A percentile compares a stretch with the other conserved stretches of the same genome.
Evolutionary conservation across 2,888 invertebrate genomes (phyloP).

Genomic region (Zaprionus obscuricornis): DNA sequence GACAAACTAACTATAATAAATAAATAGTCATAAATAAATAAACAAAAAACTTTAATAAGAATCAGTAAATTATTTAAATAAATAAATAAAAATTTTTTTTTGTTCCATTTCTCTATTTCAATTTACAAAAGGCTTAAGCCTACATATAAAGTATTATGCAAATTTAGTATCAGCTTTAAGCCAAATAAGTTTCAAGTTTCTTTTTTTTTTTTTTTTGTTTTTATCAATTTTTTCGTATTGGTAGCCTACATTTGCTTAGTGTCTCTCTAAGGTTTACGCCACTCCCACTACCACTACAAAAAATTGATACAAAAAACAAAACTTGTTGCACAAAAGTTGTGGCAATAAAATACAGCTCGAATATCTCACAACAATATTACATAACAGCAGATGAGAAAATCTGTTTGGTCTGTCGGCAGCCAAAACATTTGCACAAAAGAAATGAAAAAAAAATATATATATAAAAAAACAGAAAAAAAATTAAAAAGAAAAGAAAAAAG

Average conservation of each 20-base stretch:
- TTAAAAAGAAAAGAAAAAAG: constrained; percentile 21
- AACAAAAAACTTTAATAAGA: too few species aligned
- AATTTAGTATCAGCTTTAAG: not conserved
- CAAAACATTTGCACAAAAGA: constrained; percentile 66
- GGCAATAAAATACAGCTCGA: constrained; percentile 34
- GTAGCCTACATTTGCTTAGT: constrained; percentile 45
- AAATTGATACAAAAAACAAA: constrained; percentile 17
- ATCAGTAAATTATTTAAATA: too few species aligned
- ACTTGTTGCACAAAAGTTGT: constrained; percentile 66
- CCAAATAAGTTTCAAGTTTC: too few species aligned
- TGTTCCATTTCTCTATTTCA: too few species aligned
- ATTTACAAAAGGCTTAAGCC: too few species aligned
- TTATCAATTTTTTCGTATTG: constrained; percentile 25
- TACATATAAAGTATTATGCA: not conserved
- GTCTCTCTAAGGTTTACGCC: constrained; percentile 5
- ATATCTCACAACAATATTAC: constrained; percentile 52
- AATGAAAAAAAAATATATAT: constrained; percentile 9
- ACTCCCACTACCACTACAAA: too few species aligned
- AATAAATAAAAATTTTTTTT: too few species aligned
- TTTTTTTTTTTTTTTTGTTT: not conserved
- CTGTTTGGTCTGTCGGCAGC: constrained; percentile 59
- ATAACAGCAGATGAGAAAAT: constrained; percentile 59
- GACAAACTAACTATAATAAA: too few species aligned
- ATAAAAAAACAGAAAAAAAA: constrained; percentile 27
- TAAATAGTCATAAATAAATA: too few species aligned